These are phyloP conservation scores for Circaetus gallicus DNA, from an alignment of 2,113 vertebrate species.

Conservation along the genomic window DNA sequence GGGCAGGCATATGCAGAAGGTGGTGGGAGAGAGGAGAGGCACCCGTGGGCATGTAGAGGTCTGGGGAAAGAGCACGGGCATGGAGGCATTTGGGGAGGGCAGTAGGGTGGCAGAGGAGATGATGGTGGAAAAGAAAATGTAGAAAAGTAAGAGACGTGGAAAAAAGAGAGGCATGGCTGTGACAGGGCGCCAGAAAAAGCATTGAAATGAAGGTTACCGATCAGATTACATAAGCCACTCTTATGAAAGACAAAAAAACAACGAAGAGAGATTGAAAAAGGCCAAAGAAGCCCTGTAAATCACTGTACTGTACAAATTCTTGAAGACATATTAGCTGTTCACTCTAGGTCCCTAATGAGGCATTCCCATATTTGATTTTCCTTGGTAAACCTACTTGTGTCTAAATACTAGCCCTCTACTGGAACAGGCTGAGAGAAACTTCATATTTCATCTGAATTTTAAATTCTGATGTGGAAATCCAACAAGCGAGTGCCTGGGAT, in stretches of 20 bases:
- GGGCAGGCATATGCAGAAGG: background rate
- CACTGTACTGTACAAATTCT: background rate
- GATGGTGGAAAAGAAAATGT: background rate
- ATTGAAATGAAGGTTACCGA: background rate
- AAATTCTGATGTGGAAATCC: background rate
- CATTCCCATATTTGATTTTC: background rate
- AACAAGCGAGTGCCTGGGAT: background rate
- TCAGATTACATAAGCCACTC: background rate
- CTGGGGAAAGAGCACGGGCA: background rate
- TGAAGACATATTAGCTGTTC: background rate
- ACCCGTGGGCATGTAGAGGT: accelerated
- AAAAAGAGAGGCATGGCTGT: background rate
- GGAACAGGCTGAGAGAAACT: background rate
- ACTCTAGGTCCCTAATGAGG: background rate
- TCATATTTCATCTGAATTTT: background rate
- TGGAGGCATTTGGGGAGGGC: background rate
- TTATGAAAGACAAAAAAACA: background rate
- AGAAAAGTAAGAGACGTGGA: background rate
- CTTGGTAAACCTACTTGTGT: background rate
- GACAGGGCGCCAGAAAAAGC: background rate
- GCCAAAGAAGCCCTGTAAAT: accelerated
- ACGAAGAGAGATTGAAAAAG: background rate
- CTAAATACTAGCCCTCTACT: background rate
- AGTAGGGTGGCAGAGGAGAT: background rate
- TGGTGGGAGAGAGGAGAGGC: background rate